Conservation (phyloP, 2,113 vertebrate species). For the Smithornis capensis region DNA sequence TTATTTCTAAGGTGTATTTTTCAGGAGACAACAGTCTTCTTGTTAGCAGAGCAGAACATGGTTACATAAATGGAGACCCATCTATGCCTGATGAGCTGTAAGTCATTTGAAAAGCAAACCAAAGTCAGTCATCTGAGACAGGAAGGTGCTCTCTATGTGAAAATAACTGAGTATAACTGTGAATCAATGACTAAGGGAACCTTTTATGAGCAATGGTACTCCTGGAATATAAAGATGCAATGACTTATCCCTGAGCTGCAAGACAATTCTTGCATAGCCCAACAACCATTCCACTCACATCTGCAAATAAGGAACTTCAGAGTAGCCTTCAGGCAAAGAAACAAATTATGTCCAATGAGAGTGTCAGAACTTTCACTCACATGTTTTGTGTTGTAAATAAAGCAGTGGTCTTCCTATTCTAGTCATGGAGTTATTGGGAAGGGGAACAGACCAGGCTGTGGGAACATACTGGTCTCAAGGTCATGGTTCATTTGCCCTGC, state of each 20-base stretch:
- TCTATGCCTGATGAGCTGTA: not conserved
- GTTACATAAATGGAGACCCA: not conserved
- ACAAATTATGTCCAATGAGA: not conserved
- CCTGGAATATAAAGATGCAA: not conserved
- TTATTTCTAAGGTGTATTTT: not conserved
- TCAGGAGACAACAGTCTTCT: not conserved
- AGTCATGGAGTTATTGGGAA: not conserved
- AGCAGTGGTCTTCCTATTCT: slow-evolving; percentile 2
- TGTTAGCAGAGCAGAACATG: not conserved
- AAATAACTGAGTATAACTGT: not conserved
- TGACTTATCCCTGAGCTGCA: not conserved
- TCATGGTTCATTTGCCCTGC: not conserved
- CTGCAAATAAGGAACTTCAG: not conserved
- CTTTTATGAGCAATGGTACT: not conserved
- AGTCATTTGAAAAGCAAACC: not conserved
- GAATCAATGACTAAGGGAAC: not conserved
- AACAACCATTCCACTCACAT: not conserved
- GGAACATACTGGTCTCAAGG: not conserved
- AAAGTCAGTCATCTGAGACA: not conserved
- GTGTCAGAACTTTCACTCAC: not conserved
- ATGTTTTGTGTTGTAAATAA: not conserved
- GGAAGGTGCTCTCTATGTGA: not conserved
- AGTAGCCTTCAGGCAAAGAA: not conserved
- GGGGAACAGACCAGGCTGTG: not conserved
- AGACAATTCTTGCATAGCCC: not conserved